Evolutionary conservation across 2,797 vertebrate genomes (phyloP).

Genomic region (Garrulus glandarius): DNA sequence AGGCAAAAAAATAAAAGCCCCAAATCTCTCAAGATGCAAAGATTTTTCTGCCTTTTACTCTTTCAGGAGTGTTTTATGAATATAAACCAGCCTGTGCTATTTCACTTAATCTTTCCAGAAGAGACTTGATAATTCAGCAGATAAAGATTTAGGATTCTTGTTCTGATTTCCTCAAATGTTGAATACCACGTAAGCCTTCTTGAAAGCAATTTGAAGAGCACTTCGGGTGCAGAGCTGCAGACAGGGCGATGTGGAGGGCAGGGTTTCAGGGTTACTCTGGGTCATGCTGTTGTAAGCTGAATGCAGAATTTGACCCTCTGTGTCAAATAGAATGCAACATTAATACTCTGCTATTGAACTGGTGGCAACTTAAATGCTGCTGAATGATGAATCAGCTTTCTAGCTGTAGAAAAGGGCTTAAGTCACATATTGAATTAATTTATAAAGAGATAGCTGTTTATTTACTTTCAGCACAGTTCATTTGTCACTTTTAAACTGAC

Average conservation of each 20-base stretch:
- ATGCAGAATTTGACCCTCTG: neutral
- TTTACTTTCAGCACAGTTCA: conserved; percentile 68
- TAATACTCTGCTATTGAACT: conserved; percentile 28
- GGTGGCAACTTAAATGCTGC: conserved; percentile 37
- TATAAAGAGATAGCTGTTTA: conserved; percentile 61
- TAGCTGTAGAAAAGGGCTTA: conserved; percentile 45
- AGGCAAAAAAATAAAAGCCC: neutral
- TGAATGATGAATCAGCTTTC: conserved; percentile 68
- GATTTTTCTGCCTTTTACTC: neutral
- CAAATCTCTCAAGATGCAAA: neutral
- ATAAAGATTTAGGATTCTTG: neutral
- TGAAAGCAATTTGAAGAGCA: neutral
- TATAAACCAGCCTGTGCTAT: neutral
- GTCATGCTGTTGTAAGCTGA: neutral
- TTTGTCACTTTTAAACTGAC: conserved; percentile 68
- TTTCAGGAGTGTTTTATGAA: neutral
- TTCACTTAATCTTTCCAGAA: neutral
- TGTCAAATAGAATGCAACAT: neutral
- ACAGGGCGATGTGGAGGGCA: neutral
- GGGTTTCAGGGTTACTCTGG: neutral
- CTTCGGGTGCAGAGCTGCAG: neutral
- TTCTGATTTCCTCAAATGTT: neutral
- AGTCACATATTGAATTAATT: conserved; percentile 66
- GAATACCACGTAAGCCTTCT: neutral
- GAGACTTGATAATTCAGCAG: neutral